Base-by-base conservation (phyloP, 2,888 invertebrate species). In the Drosophila anomalata region DNA sequence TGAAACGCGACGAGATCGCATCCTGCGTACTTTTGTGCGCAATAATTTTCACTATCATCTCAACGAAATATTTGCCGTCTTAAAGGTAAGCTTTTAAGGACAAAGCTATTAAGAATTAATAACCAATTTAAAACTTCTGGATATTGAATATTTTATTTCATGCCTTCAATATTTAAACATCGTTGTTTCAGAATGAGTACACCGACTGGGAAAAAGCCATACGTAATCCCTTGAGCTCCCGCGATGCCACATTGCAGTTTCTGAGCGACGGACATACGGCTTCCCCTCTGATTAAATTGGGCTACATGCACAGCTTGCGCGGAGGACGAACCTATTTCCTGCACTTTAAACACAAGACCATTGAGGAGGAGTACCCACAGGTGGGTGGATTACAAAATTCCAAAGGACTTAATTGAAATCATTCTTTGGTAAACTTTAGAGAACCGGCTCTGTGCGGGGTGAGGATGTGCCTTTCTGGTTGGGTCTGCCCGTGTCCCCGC, bases 41-140 rank as follows among this genome's bases (percentile, higher is more conserved):
- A 99, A 99, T 93, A 95, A 98, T 63, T 99, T 97, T 92, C 96
- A 96, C 90, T 99, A 96, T 92, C 98, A 99, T 92, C 94, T 98
- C 83, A 97, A 97, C 92, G 98, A 98, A 93, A 97, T 97, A 89
- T 97, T 97, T 92, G 97, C 98, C 56, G 97, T 98, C 57, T 93
- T 98, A 83, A 94, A 94, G 91, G 92, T 92, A 54, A 78, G 71
- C n/a, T 29, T 2, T 9, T 8, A 8, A 29, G 22, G 22, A 24
- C 22, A 24, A 4, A 4, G 1, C 22, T 24, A 29, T 29, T 9
- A 9, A 29, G 9, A 29, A 9, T 29, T 9, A 29, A 9, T 29
- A 9, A 9, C 9, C 29, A 2, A 29, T 29, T 24, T 24, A 8
- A 7, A 44, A 39, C 24, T 14, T 2, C n/a, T 9, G 8, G 9